Conservation (phyloP, 2,113 vertebrate species). For the Eclectus roratus region DNA sequence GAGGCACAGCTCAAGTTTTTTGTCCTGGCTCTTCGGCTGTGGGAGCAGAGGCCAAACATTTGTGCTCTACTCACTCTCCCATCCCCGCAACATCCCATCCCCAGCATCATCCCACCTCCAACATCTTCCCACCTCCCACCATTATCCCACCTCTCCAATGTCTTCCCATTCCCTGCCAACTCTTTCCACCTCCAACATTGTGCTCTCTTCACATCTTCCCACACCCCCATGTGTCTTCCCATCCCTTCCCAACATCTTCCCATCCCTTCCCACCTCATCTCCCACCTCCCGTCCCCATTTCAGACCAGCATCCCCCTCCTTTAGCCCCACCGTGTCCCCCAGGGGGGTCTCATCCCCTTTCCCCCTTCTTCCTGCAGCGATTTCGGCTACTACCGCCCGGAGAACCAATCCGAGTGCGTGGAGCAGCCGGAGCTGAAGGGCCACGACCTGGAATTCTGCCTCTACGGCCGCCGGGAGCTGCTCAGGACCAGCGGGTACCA, state of each 20-base stretch:
- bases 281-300: not conserved
- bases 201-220: not conserved
- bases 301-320: not conserved
- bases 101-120: not conserved
- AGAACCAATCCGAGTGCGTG: conserved; percentile 85
- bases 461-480: conserved; percentile 84
- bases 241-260: not conserved
- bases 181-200: too few relatives aligned
- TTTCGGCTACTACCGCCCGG: conserved; percentile 89
- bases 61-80: too few relatives aligned
- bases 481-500: conserved; percentile 84
- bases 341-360: not conserved
- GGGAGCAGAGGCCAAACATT: too few relatives aligned
- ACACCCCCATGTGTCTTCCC: not conserved
- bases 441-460: conserved; percentile 86
- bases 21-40: too few relatives aligned
- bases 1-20: too few relatives aligned
- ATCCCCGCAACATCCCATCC: not conserved
- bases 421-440: conserved; percentile 88
- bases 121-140: too few relatives aligned
- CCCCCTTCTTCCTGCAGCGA: conserved; percentile 73
- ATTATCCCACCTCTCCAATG: too few relatives aligned
- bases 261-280: not conserved
- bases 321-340: not conserved
- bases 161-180: not conserved